phyloP scores from a whole-genome alignment of 2,113 vertebrate genomes.

The Isichthys henryi region DNA sequence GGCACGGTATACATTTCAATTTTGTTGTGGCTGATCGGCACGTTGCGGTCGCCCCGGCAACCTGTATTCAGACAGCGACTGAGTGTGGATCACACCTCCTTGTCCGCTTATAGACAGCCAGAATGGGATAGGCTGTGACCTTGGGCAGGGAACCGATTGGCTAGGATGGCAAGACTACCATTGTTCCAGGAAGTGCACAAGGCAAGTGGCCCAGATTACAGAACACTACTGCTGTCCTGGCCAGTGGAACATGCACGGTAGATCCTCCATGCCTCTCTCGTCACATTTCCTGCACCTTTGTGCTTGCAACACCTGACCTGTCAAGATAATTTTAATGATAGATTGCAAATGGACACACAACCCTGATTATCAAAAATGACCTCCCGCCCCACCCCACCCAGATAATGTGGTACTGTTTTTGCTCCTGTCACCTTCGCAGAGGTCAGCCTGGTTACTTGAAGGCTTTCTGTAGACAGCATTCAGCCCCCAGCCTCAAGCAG shows the following conservation, averaged over 20 bases:
- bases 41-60: constrained; percentile 41
- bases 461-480: neutral
- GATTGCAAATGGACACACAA: constrained; percentile 34
- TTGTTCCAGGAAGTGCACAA: constrained; percentile 48
- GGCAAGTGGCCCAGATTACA: too few species aligned
- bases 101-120: constrained; percentile 31
- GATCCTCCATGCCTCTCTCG: constrained; percentile 22
- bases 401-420: neutral
- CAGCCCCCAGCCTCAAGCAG: neutral
- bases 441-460: neutral
- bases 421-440: neutral
- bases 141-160: constrained; percentile 56
- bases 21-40: constrained; percentile 48
- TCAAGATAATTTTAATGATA: constrained; percentile 52
- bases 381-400: neutral
- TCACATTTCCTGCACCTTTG: constrained; percentile 40
- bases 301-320: constrained; percentile 44
- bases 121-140: constrained; percentile 37
- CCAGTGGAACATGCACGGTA: neutral
- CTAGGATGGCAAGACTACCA: constrained; percentile 53
- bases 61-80: constrained; percentile 41
- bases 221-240: neutral
- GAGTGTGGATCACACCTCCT: constrained; percentile 31
- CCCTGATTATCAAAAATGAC: constrained; percentile 5
- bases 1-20: constrained; percentile 54